Evolutionary conservation across 2,797 vertebrate species (phyloP), one percentile per base, ranked within the genome.

Genomic region (Chromobotia macracanthus): DNA sequence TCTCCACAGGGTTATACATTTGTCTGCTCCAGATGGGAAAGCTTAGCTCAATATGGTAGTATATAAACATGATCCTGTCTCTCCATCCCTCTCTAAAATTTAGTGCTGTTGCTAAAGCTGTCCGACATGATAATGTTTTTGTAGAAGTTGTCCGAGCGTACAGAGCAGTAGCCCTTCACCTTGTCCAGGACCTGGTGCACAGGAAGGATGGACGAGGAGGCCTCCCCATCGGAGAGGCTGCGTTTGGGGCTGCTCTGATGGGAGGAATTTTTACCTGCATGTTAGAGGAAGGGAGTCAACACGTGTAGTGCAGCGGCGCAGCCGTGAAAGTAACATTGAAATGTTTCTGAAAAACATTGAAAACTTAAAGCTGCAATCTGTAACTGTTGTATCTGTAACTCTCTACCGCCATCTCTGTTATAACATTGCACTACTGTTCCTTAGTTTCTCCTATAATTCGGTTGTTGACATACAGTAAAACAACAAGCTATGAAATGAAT

Each of bases 71-170:
- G 18, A 67, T 41, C 23, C 58, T 63, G 58, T 63, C 28, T 48
- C 55, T 66, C 41, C 46, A 51, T 48, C 44, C 35, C 21, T 41
- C 74, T 0, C 85, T 93, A 99, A 90, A 99, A 97, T 87, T 95
- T 95, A 60, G 97, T 98, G 91, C 95, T 97, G 89, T 95, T 91
- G 88, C 93, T 94, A 80, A 97, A 97, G 71, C 95, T 93, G 80
- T 99, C 97, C 0, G 97, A 97, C 93, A 96, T 91, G 82, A 98
- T 96, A 88, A 98, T 96, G 87, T 97, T 98, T 92, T 97, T 97
- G 92, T 97, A 98, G 93, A 99, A 98, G 90, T 95, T 97, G 87
- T 99, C 95, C 0, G 96, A 96, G 86, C 93, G 96, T 7, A 95
- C 91, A 74, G 91, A 95, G 89, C 95, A 98, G 90, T 98, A 98